Evolutionary conservation across 2,797 vertebrate species (phyloP).

Genomic region (Girardinus metallicus): DNA sequence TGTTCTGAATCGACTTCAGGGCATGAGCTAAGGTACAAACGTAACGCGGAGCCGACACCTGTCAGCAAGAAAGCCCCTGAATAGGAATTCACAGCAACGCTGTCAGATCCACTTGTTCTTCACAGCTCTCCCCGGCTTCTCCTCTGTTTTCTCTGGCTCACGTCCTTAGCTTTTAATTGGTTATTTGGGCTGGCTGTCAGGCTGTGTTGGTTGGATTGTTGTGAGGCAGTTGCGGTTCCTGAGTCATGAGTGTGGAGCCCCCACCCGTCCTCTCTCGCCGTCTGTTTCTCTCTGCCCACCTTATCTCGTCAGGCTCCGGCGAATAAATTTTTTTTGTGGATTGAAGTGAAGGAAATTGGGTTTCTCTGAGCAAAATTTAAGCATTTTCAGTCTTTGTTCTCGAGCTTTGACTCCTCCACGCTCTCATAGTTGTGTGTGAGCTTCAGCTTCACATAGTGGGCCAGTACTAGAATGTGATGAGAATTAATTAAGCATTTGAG

Average conservation of each 20-base stretch:
- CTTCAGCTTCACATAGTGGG: slow-evolving; percentile 16
- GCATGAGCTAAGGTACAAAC: slow-evolving; percentile 32
- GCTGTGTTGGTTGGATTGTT: slow-evolving; percentile 60
- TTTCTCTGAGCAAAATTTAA: slow-evolving; percentile 19
- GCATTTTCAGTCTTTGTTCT: not conserved
- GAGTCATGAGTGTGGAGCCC: slow-evolving; percentile 51
- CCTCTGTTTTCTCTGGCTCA: slow-evolving; percentile 52
- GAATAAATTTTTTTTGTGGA: slow-evolving; percentile 39
- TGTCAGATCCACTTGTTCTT: slow-evolving; percentile 49
- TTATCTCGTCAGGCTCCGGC: slow-evolving; percentile 47
- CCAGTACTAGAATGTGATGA: slow-evolving; percentile 39
- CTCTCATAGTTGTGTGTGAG: slow-evolving; percentile 13
- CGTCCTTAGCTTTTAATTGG: slow-evolving; percentile 71
- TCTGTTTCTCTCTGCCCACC: slow-evolving; percentile 19
- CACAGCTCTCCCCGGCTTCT: slow-evolving; percentile 29
- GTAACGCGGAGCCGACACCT: slow-evolving; percentile 55
- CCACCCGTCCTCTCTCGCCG: slow-evolving; percentile 14
- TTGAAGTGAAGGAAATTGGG: slow-evolving; percentile 28
- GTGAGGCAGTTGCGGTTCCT: slow-evolving; percentile 56
- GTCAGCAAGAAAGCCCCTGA: slow-evolving; percentile 50
- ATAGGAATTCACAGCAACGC: slow-evolving; percentile 37
- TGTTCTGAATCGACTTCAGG: slow-evolving; percentile 43
- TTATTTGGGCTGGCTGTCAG: slow-evolving; percentile 74
- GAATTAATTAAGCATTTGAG: slow-evolving; percentile 47
- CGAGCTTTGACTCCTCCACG: slow-evolving; percentile 7